These are phyloP conservation scores for Agapostemon virescens DNA, from an alignment of 2,888 invertebrate genomes.

Conservation along the genomic window DNA sequence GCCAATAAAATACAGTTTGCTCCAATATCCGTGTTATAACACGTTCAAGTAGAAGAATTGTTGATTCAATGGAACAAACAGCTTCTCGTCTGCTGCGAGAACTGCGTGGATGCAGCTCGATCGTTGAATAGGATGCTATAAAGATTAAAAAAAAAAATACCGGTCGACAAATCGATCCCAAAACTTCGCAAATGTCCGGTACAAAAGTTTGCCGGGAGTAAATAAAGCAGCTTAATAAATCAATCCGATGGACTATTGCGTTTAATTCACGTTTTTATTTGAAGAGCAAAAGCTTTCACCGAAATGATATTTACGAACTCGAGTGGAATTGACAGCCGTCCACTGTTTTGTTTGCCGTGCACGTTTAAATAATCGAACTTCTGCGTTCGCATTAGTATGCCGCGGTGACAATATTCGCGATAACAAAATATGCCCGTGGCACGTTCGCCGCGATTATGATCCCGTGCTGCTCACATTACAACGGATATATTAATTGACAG, in stretches of 20 bases:
- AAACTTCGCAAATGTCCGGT: not conserved
- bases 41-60: no score
- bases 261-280: constrained; percentile 37
- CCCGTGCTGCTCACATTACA: not conserved
- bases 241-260: not conserved
- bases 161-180: not conserved
- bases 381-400: constrained; percentile 14
- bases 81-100: not conserved
- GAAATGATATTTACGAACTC: constrained; percentile 44
- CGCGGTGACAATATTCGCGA: not conserved
- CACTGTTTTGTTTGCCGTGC: constrained; percentile 15
- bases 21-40: no score
- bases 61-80: no score
- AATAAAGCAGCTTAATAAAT: constrained; percentile 33
- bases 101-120: not conserved
- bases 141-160: not conserved
- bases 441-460: constrained; percentile 6
- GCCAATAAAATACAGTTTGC: no score
- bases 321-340: constrained; percentile 22
- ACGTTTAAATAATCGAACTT: constrained; percentile 31
- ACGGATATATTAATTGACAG: not conserved
- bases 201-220: constrained; percentile 10
- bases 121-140: not conserved
- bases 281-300: constrained; percentile 31
- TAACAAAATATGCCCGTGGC: constrained; percentile 1